Percentiles rank a stretch among this genome's conserved stretches.
Evolutionary conservation across 2,888 invertebrate genomes (phyloP).

Genomic region (Julus scanicus): DNA sequence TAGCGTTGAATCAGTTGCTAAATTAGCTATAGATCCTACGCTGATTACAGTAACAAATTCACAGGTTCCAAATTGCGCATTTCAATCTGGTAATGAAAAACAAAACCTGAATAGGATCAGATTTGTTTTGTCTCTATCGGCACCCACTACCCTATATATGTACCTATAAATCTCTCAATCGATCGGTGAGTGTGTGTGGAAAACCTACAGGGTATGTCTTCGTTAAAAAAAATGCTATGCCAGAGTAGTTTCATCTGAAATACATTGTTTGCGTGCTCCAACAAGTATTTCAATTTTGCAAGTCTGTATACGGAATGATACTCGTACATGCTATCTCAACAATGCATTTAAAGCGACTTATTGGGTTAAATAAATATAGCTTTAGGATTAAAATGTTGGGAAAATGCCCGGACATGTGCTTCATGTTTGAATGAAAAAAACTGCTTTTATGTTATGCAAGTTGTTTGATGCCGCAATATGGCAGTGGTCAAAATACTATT

Average conservation of each 20-base stretch:
- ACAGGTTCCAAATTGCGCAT: background rate
- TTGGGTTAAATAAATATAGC: background rate
- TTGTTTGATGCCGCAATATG: too few relatives aligned
- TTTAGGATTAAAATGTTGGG: background rate
- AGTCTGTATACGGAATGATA: background rate
- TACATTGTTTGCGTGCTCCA: slow-evolving; percentile 11
- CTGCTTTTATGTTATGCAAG: too few relatives aligned
- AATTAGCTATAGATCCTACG: background rate
- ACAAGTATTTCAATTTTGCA: slow-evolving; percentile 1
- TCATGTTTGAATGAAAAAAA: too few relatives aligned
- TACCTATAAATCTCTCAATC: background rate
- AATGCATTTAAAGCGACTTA: background rate
- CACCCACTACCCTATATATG: background rate
- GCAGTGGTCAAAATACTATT: too few relatives aligned
- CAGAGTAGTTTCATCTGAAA: background rate
- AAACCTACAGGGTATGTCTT: background rate
- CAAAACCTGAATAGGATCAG: background rate
- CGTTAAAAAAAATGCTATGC: background rate
- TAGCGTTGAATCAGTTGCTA: too few relatives aligned
- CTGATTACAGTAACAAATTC: background rate
- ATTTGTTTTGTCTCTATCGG: background rate
- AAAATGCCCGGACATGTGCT: too few relatives aligned
- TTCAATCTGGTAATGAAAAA: background rate
- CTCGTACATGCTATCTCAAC: background rate
- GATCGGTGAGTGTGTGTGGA: slow-evolving; percentile 1